phyloP scores from a whole-genome alignment of 2,888 invertebrate species.

The Pecten maximus region DNA sequence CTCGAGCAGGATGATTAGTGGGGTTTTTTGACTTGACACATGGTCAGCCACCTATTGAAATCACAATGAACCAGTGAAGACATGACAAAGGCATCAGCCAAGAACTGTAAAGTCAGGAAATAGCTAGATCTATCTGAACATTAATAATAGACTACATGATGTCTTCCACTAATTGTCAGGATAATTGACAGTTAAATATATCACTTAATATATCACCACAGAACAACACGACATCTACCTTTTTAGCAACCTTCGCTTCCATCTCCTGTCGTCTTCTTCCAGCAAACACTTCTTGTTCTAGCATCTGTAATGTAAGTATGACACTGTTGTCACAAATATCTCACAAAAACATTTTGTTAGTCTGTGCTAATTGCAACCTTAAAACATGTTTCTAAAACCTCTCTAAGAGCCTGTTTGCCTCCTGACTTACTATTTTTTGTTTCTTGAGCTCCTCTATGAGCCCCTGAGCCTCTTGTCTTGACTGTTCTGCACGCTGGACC shows the following conservation, averaged over 20 bases:
- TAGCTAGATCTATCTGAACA: too few species aligned
- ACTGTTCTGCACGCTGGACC: conserved; percentile 63
- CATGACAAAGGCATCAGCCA: too few species aligned
- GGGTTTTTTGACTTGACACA: conserved; percentile 50
- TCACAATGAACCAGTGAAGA: neutral
- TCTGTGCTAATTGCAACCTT: neutral
- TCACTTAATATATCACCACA: neutral
- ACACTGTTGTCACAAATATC: neutral
- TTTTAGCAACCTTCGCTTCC: conserved; percentile 72
- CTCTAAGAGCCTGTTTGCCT: conserved; percentile 73
- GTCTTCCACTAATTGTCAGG: too few species aligned
- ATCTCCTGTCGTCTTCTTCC: conserved; percentile 74
- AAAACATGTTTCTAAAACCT: conserved; percentile 72
- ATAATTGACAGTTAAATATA: too few species aligned
- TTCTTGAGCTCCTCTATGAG: conserved; percentile 74
- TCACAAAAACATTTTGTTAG: neutral
- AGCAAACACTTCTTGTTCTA: conserved; percentile 76
- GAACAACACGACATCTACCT: conserved; percentile 54
- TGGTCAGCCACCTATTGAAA: conserved; percentile 58
- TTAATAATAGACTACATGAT: too few species aligned
- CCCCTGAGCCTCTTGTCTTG: conserved; percentile 72
- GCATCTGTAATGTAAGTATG: conserved; percentile 64
- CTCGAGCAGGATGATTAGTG: conserved; percentile 58
- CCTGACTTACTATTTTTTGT: conserved; percentile 76
- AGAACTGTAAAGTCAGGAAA: too few species aligned